These are phyloP conservation scores for Takifugu ocellatus DNA, from an alignment of 2,797 vertebrate genomes.

Conservation along the genomic window DNA sequence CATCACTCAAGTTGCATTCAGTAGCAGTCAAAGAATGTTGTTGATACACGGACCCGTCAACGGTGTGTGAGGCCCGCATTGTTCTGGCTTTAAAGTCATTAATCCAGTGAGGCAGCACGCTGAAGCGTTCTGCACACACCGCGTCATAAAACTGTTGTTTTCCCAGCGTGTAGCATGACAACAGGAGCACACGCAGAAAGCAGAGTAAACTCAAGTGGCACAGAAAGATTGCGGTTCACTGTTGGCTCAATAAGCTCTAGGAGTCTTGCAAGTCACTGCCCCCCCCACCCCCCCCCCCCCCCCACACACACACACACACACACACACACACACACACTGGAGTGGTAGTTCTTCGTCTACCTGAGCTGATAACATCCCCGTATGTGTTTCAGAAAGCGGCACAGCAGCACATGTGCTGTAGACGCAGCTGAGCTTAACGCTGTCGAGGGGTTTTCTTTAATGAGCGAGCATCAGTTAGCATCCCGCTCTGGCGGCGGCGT, in stretches of 20 bases:
- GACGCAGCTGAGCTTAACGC: slow-evolving; percentile 14
- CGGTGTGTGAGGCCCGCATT: slow-evolving; percentile 41
- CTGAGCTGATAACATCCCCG: slow-evolving; percentile 38
- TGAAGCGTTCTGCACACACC: slow-evolving; percentile 37
- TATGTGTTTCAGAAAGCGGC: slow-evolving; percentile 25
- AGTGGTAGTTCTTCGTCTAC: slow-evolving; percentile 22
- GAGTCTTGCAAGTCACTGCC: no score
- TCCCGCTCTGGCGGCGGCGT: no score
- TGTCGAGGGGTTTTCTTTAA: no score
- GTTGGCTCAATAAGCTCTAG: neutral
- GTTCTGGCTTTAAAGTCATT: slow-evolving; percentile 48
- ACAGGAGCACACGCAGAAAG: slow-evolving; percentile 31
- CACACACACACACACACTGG: no score
- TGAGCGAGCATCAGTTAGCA: no score
- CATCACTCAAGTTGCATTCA: slow-evolving; percentile 58
- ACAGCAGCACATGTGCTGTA: slow-evolving; percentile 3
- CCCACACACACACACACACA: no score
- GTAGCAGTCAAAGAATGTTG: slow-evolving; percentile 33
- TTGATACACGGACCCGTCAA: slow-evolving; percentile 52
- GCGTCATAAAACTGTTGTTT: slow-evolving; percentile 20
- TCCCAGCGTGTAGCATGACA: slow-evolving; percentile 37
- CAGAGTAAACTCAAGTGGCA: slow-evolving; percentile 50
- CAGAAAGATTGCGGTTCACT: slow-evolving; percentile 24
- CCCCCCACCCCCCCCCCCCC: no score
- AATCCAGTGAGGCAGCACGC: slow-evolving; percentile 18